These are phyloP conservation scores for Parasteatoda lunata DNA, from an alignment of 2,888 invertebrate genomes.

Conservation along the genomic window DNA sequence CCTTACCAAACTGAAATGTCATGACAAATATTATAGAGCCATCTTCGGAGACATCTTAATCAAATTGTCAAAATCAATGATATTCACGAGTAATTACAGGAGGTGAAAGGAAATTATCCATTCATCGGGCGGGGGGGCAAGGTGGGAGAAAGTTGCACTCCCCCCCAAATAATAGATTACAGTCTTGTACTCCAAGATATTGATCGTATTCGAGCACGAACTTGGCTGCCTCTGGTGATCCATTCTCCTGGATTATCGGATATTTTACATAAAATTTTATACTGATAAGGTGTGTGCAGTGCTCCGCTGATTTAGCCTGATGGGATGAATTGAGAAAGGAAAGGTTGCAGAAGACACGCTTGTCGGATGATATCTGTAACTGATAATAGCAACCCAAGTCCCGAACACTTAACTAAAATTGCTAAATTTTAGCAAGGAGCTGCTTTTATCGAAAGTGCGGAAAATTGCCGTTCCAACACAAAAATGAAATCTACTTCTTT, in stretches of 20 bases:
- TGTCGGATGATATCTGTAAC: too few species aligned
- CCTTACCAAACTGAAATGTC: too few species aligned
- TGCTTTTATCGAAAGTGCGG: too few species aligned
- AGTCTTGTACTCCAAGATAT: conserved; percentile 27
- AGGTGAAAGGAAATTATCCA: conserved; percentile 27
- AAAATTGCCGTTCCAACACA: too few species aligned
- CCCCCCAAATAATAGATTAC: conserved; percentile 39
- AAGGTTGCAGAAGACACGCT: too few species aligned
- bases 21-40: not conserved
- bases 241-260: conserved; percentile 51
- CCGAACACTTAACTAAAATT: too few species aligned
- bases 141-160: conserved; percentile 41
- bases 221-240: conserved; percentile 33
- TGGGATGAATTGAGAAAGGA: too few species aligned
- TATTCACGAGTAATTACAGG: conserved; percentile 42
- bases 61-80: conserved; percentile 62
- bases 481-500: too few species aligned
- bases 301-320: too few species aligned
- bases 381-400: too few species aligned
- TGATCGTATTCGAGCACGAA: conserved; percentile 28
- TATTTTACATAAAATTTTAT: not conserved
- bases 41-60: conserved; percentile 22
- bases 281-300: too few species aligned
- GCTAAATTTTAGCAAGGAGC: too few species aligned
- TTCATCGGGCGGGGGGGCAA: conserved; percentile 14